Evolutionary conservation across 2,888 invertebrate genomes (phyloP), one percentile per base, ranked within the genome.

Genomic region (Hydropsyche betteni): DNA sequence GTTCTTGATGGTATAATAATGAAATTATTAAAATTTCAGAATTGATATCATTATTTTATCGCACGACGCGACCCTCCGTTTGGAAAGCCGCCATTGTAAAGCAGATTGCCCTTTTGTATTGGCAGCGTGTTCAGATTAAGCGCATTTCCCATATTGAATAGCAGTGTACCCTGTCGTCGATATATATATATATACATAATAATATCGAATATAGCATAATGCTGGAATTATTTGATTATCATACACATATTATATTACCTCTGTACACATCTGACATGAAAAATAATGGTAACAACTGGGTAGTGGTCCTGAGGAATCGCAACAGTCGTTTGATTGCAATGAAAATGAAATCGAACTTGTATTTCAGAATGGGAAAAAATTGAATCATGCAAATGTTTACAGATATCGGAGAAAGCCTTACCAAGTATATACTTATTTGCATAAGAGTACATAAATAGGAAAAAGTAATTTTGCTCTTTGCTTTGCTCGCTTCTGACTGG

Each of bases 81-180:
- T 69, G 44, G 50, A 69, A 44, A 51, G 38, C 44, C 69, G 44
- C 69, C 16, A 69, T 69, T 69, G 69, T 69, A 69, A 44, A 69
- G 14, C 69, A 69, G 69, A 69, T 69, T 69, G 69, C 44, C 69
- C 69, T 69, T 69, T 69, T 69, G 69, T 69, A 69, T 69, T 44
- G 50, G 14, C 69, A 12, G 50, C 50, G 69, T 69, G 69, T 69
- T 44, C 69, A 44, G 69, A 69, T 69, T 69, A 69, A 44, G 69
- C 69, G 69, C 44, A 69, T 69, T 50, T 69, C 51, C 69, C 69
- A 69, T 69, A 69, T 69, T 69, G 69, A 69, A 69, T 69, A 24
- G 51, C 36, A 16, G 14, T 10, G 50, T 58, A 58, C 53, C 44
- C 44, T 14, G 53, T n/a, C 53, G 16, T 16, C 53, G 16, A 8